Conservation (phyloP, 2,113 vertebrate species). For the Sapayoa aenigma region DNA sequence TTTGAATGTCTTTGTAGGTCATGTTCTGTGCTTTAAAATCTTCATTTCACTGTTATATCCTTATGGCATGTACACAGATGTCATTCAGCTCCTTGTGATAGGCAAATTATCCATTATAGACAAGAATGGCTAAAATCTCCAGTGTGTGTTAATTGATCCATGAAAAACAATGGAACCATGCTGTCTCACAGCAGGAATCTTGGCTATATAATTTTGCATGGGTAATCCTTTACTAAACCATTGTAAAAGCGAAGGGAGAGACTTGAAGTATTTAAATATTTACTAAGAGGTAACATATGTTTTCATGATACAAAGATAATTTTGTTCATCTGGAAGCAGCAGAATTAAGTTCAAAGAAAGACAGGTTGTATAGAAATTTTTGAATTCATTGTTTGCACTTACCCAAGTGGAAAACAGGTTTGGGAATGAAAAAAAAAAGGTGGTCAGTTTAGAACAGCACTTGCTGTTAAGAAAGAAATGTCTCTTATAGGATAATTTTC, state of each 20-base stretch:
- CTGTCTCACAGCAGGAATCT: neutral
- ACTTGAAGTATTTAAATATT: neutral
- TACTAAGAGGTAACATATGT: constrained; percentile 13
- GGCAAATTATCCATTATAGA: constrained; percentile 31
- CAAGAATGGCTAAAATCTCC: constrained; percentile 4
- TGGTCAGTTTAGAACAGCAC: neutral
- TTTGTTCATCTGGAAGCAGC: constrained; percentile 22
- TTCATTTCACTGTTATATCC: neutral
- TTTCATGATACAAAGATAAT: constrained; percentile 6
- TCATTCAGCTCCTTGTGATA: neutral
- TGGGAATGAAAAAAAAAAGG: neutral
- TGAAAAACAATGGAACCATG: constrained; percentile 20
- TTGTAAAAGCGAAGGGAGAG: neutral
- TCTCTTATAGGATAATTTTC: neutral
- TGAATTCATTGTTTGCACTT: neutral
- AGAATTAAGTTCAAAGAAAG: constrained; percentile 5
- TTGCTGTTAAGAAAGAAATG: neutral
- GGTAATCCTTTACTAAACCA: neutral
- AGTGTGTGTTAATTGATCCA: constrained; percentile 15
- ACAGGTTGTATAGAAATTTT: neutral
- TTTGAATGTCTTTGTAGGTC: neutral
- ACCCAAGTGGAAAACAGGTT: neutral
- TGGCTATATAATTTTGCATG: neutral
- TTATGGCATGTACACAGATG: constrained; percentile 24
- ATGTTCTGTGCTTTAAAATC: neutral